Percentiles rank a stretch among this genome's conserved stretches.
phyloP scores from a whole-genome alignment of 2,888 invertebrate genomes.

The Agrilus mali region DNA sequence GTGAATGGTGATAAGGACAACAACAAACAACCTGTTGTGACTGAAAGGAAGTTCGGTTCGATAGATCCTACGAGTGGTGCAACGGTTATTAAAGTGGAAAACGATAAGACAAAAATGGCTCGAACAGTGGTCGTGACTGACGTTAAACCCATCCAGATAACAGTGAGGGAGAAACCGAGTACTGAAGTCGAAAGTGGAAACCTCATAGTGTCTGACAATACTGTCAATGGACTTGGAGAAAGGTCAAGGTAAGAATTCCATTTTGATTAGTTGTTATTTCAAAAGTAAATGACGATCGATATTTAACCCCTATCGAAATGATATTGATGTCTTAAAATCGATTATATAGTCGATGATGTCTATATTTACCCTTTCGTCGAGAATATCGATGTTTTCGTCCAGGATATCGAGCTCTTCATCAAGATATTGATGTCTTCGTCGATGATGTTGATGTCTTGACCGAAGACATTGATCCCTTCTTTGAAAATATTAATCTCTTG shows the following conservation, averaged over 20 bases:
- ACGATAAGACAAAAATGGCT: slow-evolving; percentile 25
- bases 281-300: too few species aligned
- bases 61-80: slow-evolving; percentile 11
- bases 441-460: too few species aligned
- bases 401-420: too few species aligned
- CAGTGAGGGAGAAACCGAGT: slow-evolving; percentile 31
- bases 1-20: slow-evolving; percentile 4
- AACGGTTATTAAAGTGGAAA: slow-evolving; percentile 19
- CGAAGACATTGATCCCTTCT: too few species aligned
- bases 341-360: too few species aligned
- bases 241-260: slow-evolving; percentile 27
- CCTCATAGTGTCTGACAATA: slow-evolving; percentile 23
- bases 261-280: too few species aligned
- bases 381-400: too few species aligned
- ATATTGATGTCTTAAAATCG: too few species aligned
- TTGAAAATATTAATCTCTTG: too few species aligned
- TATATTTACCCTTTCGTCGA: too few species aligned
- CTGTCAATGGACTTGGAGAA: slow-evolving; percentile 25
- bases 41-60: slow-evolving; percentile 12
- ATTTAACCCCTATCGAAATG: too few species aligned
- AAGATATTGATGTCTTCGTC: too few species aligned
- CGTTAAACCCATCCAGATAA: slow-evolving; percentile 32
- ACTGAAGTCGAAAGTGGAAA: slow-evolving; percentile 34
- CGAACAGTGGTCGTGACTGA: slow-evolving; percentile 29
- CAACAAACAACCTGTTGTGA: slow-evolving; percentile 11